phyloP scores from a whole-genome alignment of 2,113 vertebrate genomes.

The Gnathonemus echidnorhynchus region DNA sequence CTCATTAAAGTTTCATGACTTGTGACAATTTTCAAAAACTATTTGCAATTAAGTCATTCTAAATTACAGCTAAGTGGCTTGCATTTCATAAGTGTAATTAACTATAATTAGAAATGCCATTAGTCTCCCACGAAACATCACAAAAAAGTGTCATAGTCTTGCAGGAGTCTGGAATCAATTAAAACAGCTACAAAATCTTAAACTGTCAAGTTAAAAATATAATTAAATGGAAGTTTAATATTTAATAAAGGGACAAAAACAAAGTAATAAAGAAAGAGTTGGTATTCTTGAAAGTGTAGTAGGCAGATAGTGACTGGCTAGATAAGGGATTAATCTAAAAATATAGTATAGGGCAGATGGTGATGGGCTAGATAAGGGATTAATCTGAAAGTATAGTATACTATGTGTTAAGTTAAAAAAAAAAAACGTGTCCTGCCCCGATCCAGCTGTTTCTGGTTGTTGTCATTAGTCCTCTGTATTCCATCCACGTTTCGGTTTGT shows the following conservation, averaged over 20 bases:
- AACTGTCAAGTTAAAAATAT: background rate
- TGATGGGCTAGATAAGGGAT: background rate
- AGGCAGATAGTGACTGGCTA: background rate
- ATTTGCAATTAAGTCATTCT: background rate
- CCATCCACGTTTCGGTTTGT: too few species aligned
- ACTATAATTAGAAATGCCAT: background rate
- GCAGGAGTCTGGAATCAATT: background rate
- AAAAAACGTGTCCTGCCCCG: too few species aligned
- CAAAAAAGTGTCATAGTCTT: background rate
- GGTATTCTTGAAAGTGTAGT: background rate
- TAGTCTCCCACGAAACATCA: background rate
- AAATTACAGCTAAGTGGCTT: background rate
- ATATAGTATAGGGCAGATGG: background rate
- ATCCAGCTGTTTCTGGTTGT: too few species aligned
- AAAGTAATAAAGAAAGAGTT: background rate
- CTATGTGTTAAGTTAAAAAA: too few species aligned
- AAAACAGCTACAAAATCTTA: background rate
- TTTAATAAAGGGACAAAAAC: background rate
- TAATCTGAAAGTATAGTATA: background rate
- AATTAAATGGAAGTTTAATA: background rate
- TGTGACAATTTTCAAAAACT: background rate
- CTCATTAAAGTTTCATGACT: background rate
- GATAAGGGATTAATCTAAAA: background rate
- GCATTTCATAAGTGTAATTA: background rate
- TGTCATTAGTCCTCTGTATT: too few species aligned